phyloP scores from a whole-genome alignment of 2,888 invertebrate genomes.

The Cantharis rufa region DNA sequence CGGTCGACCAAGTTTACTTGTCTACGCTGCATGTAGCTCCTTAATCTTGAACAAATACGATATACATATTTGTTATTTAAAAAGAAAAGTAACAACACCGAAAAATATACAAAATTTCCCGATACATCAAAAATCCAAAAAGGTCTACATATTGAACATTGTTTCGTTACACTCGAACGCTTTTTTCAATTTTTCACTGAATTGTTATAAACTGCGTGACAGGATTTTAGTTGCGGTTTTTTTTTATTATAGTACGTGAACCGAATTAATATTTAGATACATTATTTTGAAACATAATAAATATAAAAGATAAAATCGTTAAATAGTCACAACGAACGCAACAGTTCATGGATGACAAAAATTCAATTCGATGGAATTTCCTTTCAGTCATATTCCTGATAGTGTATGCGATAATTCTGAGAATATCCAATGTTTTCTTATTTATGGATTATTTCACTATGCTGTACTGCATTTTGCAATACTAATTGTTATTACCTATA shows the following conservation, averaged over 20 bases:
- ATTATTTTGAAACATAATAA: constrained; percentile 20
- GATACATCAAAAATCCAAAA: neutral
- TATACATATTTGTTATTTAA: constrained; percentile 5
- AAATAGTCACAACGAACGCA: constrained; percentile 6
- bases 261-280: constrained; percentile 11
- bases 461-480: neutral
- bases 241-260: constrained; percentile 11
- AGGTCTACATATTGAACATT: neutral
- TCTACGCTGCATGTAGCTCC: constrained; percentile 28
- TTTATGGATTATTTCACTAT: neutral
- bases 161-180: neutral
- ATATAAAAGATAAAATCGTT: constrained; percentile 21
- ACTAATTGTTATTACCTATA: neutral
- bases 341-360: constrained; percentile 11
- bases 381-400: constrained; percentile 12
- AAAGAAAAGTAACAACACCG: neutral
- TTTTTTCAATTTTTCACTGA: constrained; percentile 5
- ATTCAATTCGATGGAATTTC: constrained; percentile 10
- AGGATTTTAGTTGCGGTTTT: constrained; percentile 6
- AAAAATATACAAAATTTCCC: neutral
- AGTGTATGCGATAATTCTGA: neutral
- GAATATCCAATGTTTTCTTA: neutral
- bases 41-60: constrained; percentile 30
- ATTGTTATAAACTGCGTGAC: constrained; percentile 6
- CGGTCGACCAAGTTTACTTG: constrained; percentile 31